Conservation (phyloP, 2,797 vertebrate species). For the Rhabdophis nuchalis region DNA sequence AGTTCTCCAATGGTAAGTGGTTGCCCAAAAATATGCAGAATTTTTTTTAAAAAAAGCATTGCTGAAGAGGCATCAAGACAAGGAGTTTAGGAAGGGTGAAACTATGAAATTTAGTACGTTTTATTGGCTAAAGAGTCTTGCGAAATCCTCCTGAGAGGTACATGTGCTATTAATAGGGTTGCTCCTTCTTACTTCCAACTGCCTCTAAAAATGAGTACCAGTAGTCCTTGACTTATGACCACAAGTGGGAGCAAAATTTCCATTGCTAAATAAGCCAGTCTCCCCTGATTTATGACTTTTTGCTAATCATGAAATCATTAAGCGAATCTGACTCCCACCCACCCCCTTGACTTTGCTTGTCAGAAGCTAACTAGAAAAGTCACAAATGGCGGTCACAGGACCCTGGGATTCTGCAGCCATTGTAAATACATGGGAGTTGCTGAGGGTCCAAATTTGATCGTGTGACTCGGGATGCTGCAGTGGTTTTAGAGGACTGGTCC, state of each 20-base stretch:
- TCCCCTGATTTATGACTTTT: not conserved
- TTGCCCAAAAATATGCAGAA: not conserved
- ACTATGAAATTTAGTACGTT: not conserved
- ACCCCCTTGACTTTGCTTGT: not conserved
- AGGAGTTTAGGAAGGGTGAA: not conserved
- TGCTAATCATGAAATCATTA: not conserved
- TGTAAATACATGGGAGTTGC: not conserved
- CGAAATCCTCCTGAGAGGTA: not conserved
- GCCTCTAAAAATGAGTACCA: not conserved
- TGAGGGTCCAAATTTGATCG: not conserved
- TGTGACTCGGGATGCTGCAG: not conserved
- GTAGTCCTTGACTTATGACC: not conserved
- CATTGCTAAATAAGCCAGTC: not conserved
- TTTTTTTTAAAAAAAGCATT: not conserved
- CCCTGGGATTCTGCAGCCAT: not conserved
- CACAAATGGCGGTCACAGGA: not conserved
- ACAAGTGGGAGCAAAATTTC: not conserved
- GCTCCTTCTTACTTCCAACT: not conserved
- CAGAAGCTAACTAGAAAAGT: not conserved
- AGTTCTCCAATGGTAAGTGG: constrained; percentile 43
- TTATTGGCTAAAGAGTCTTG: not conserved
- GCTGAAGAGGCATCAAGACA: not conserved
- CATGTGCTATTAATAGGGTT: not conserved
- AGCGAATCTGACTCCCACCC: not conserved
- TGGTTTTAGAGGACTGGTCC: not conserved